Base-by-base conservation (phyloP, 2,113 vertebrate genomes). In the Dissostichus mawsoni region DNA sequence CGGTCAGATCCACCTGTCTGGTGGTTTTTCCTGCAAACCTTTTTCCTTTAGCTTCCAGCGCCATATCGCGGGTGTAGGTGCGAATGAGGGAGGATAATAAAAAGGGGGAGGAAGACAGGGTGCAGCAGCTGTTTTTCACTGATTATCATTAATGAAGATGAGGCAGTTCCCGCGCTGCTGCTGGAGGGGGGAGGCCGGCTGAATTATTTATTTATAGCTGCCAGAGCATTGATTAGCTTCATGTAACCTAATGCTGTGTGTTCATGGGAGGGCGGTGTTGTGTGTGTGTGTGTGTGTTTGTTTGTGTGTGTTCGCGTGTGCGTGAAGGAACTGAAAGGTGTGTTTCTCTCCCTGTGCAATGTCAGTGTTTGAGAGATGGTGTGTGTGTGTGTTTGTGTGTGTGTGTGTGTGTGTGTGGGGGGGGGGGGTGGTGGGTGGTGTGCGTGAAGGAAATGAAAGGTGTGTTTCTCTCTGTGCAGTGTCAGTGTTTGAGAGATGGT, bases 181-280 rank as follows among this genome's bases (percentile, higher is more conserved):
- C 11, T 5, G 13, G 72, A 48, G 47, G 53, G 57, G 44, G 83
- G 78, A 52, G 84, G 48, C 76, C 63, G 81, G 75, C 57, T 86
- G 83, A 86, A 92, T 89, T 87, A 87, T 92, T 90, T 87, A 89
- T 92, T 87, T 82, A 92, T 87, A 87, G 82, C 69, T 59, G 84
- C 79, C 76, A 64, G 62, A 2, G 67, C 81, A 92, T 89, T 84
- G 87, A 90, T 90, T 87, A 81, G 79, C 74, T 87, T 67, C 64
- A 69, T 86, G 85, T 84, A 66, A 81, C 36, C 36, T 41, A 41
- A 41, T 41, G 36, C 36, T 8, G 6, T 41, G 20, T 63, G 53
- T 51, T n/a, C n/a, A n/a, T n/a, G n/a, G n/a, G n/a, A n/a, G n/a
- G n/a, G n/a, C n/a, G n/a, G n/a, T n/a, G n/a, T n/a, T n/a, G 53